Percentiles rank a stretch among this genome's conserved stretches.
Evolutionary conservation across 2,113 vertebrate species (phyloP).

Genomic region (Heteronetta atricapilla): DNA sequence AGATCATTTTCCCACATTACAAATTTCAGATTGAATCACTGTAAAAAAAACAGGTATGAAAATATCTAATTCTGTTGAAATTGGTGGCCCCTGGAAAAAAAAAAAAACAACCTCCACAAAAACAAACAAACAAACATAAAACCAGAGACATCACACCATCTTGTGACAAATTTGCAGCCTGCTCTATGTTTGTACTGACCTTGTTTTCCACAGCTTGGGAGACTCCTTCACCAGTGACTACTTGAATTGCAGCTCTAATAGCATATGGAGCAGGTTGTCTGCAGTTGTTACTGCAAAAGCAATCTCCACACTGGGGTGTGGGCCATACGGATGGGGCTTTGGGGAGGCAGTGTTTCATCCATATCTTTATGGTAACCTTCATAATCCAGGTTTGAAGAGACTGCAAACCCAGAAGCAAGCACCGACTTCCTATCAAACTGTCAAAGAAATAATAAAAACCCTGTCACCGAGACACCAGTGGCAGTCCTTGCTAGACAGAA

Average conservation of each 20-base stretch:
- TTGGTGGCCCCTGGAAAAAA: not conserved
- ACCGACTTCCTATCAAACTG: constrained; percentile 80
- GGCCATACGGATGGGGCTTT: constrained; percentile 76
- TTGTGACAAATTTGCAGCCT: constrained; percentile 31
- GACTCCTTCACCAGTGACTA: constrained; percentile 73
- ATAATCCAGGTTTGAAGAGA: constrained; percentile 52
- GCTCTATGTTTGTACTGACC: constrained; percentile 62
- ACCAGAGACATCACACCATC: not conserved
- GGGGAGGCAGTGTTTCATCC: constrained; percentile 78
- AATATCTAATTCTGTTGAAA: constrained; percentile 1
- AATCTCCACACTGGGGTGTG: constrained; percentile 79
- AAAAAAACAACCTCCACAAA: not conserved
- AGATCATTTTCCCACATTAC: not conserved
- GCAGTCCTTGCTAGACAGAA: constrained; percentile 24
- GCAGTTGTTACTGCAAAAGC: constrained; percentile 81
- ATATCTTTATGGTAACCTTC: constrained; percentile 79
- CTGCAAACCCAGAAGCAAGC: constrained; percentile 77
- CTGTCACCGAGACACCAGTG: constrained; percentile 33
- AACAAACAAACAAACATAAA: not conserved
- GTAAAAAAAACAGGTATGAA: constrained; percentile 20
- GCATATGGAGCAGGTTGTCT: constrained; percentile 80
- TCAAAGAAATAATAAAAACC: constrained; percentile 55
- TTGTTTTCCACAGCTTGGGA: constrained; percentile 84
- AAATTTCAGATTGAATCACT: constrained; percentile 46
- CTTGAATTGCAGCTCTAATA: constrained; percentile 84